phyloP scores from a whole-genome alignment of 2,113 vertebrate species.

The Clinocottus analis region DNA sequence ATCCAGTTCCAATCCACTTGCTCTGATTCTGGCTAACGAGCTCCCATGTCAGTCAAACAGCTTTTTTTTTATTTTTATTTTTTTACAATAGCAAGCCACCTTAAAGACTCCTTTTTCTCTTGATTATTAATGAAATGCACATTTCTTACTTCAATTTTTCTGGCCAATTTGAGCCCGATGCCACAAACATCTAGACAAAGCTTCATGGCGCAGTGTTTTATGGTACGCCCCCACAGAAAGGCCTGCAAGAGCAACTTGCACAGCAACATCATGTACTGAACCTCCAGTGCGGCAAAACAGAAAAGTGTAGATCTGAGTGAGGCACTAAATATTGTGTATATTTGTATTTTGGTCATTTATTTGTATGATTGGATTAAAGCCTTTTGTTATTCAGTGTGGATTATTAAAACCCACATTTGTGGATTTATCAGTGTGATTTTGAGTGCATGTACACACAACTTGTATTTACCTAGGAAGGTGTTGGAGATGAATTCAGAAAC shows the following conservation, averaged over 20 bases:
- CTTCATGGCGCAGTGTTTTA: conserved; percentile 75
- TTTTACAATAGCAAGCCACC: neutral
- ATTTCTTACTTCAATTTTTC: neutral
- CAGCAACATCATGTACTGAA: conserved; percentile 25
- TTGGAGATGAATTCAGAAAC: conserved; percentile 97
- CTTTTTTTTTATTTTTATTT: too few species aligned
- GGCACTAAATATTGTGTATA: neutral
- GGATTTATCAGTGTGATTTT: conserved; percentile 7
- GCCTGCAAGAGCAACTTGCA: conserved; percentile 57
- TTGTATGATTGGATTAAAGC: neutral
- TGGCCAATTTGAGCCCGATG: neutral
- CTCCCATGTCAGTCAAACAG: conserved; percentile 23
- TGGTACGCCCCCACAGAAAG: conserved; percentile 73
- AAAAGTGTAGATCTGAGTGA: neutral
- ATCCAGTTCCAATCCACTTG: conserved; percentile 26
- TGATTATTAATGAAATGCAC: accelerated
- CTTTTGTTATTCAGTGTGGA: neutral
- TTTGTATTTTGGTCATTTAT: neutral
- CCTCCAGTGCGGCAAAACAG: conserved; percentile 28
- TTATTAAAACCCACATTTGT: neutral
- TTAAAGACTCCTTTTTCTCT: neutral
- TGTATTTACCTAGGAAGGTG: conserved; percentile 90
- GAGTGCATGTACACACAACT: conserved; percentile 15
- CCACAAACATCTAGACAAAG: conserved; percentile 36
- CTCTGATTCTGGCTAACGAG: conserved; percentile 31